A percentile compares a stretch with the other conserved stretches of the same genome.
Conservation (phyloP, 2,113 vertebrate species). For the Tupaia chinensis region DNA sequence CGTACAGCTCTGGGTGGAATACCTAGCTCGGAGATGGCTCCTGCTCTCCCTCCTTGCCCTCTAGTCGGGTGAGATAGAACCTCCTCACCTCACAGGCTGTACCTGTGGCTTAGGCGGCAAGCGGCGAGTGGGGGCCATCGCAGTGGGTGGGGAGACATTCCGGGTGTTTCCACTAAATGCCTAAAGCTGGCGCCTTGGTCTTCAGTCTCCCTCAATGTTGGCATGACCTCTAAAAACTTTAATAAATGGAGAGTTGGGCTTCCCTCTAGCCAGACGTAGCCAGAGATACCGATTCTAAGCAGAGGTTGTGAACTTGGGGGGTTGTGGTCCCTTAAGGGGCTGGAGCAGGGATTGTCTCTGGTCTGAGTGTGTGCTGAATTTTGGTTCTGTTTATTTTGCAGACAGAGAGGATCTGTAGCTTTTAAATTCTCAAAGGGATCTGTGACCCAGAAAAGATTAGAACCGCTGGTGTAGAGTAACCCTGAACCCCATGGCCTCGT, state of each 20-base stretch:
- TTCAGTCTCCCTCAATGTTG: neutral
- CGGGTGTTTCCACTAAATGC: too few relatives aligned
- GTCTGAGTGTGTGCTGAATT: neutral
- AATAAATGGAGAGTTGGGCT: neutral
- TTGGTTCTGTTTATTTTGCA: slow-evolving; percentile 62
- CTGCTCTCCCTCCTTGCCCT: slow-evolving; percentile 5
- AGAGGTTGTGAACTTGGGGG: neutral
- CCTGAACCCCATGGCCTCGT: slow-evolving; percentile 32
- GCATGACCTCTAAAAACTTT: neutral
- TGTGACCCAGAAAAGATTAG: slow-evolving; percentile 67
- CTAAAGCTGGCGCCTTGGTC: neutral
- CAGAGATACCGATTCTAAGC: slow-evolving; percentile 1
- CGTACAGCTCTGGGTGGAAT: neutral
- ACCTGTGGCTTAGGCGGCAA: neutral
- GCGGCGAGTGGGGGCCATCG: neutral
- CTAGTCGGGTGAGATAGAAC: neutral
- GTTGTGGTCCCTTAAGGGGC: neutral
- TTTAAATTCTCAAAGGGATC: slow-evolving; percentile 73
- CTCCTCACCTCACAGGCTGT: neutral
- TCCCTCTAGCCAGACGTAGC: neutral
- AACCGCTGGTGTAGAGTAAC: slow-evolving; percentile 42
- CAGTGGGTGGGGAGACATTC: neutral
- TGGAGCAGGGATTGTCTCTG: neutral
- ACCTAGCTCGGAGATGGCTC: neutral
- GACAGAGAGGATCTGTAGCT: slow-evolving; percentile 45